Evolutionary conservation across 2,888 invertebrate genomes (phyloP).

Genomic region (Drosophila trichaetosa): DNA sequence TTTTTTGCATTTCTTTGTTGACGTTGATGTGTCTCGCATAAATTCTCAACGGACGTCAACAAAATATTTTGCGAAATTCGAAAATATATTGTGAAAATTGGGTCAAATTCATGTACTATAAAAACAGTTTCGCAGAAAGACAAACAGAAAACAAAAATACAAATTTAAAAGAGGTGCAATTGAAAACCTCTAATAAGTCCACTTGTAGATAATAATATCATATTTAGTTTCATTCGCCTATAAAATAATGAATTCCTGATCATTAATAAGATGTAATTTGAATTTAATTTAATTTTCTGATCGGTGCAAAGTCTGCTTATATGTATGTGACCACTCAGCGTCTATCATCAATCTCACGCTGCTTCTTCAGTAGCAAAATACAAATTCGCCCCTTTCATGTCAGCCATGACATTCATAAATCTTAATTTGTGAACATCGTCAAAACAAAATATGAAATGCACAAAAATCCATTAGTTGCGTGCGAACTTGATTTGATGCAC

Average conservation of each 20-base stretch:
- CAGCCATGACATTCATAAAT: conserved; percentile 29
- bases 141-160: conserved; percentile 1
- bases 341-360: conserved; percentile 23
- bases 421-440: conserved; percentile 34
- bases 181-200: neutral
- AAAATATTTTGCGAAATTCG: conserved; percentile 34
- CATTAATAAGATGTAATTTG: no score
- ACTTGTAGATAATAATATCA: neutral
- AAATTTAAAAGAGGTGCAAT: conserved; percentile 1
- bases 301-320: neutral
- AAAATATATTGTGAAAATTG: conserved; percentile 62
- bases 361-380: neutral
- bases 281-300: no score
- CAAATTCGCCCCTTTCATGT: conserved; percentile 17
- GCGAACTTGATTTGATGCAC: conserved; percentile 58
- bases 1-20: conserved; percentile 73
- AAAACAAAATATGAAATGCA: conserved; percentile 25
- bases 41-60: conserved; percentile 52
- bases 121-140: conserved; percentile 26
- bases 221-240: neutral
- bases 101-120: conserved; percentile 67
- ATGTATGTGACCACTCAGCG: neutral
- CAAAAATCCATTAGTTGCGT: conserved; percentile 35
- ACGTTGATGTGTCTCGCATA: conserved; percentile 71
- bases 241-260: neutral